These are phyloP conservation scores for Gymnocheta viridis DNA, from an alignment of 2,888 invertebrate species.

Conservation along the genomic window DNA sequence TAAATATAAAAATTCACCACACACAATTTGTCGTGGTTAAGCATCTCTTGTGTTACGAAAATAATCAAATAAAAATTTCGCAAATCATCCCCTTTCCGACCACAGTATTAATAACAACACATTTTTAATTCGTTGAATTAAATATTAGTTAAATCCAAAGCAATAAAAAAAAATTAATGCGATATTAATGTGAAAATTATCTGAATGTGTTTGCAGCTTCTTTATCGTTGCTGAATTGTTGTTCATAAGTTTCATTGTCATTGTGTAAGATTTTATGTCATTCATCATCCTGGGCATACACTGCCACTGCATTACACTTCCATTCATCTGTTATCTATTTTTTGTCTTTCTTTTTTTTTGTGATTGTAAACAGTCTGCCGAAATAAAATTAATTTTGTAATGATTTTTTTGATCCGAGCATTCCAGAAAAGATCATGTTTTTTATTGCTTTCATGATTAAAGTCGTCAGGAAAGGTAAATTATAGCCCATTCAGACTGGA, in stretches of 20 bases:
- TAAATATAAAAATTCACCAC: slow-evolving; percentile 59
- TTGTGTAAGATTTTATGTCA: background rate
- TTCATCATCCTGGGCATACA: background rate
- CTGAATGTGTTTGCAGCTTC: background rate
- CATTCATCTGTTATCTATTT: slow-evolving; percentile 28
- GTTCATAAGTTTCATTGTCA: slow-evolving; percentile 27
- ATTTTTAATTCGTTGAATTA: slow-evolving; percentile 11
- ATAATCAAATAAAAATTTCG: slow-evolving; percentile 44
- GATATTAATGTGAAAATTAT: slow-evolving; percentile 22
- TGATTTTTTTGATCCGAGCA: too few species aligned
- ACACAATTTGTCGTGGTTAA: slow-evolving; percentile 65
- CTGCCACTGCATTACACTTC: background rate
- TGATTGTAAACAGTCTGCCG: too few species aligned
- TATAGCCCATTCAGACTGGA: too few species aligned
- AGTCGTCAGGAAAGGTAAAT: too few species aligned
- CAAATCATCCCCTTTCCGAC: slow-evolving; percentile 60
- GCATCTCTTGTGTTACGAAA: slow-evolving; percentile 18
- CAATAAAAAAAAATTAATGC: slow-evolving; percentile 49
- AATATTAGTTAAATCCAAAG: background rate
- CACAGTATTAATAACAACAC: background rate
- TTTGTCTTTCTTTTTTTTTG: slow-evolving; percentile 46
- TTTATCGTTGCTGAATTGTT: too few species aligned
- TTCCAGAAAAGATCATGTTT: too few species aligned
- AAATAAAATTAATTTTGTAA: too few species aligned
- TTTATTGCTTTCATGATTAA: too few species aligned